Base-by-base conservation (phyloP, 2,888 invertebrate genomes). In the Drosophila ezoana region DNA sequence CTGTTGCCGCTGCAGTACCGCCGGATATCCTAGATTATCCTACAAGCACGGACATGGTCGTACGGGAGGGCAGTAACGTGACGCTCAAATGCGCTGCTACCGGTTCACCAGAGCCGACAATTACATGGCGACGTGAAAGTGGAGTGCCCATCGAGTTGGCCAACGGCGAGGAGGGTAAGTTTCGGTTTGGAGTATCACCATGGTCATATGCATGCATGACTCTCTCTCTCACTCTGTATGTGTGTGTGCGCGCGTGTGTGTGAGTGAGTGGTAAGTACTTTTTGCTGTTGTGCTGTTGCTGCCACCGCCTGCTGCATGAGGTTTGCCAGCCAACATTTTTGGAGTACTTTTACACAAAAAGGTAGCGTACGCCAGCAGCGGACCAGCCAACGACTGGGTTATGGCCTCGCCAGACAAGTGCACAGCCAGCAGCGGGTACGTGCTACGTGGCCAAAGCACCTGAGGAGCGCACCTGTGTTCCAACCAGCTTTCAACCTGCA, bases 61-160 rank as follows among this genome's bases (percentile, higher is more conserved):
- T 96, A 53, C 94, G 96, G 83, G 98, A 98, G 93, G 97, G 97
- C 43, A 95, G 96, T 69, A 96, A 97, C 81, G 96, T 98, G 87
- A 96, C 96, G 89, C 93, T 98, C 70, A 95, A 95, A 80, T 98
- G 98, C 92, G 96, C 97, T 57, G 98, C 97, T 56, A 96, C 95
- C 49, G 97, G 98, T 70, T 96, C 96, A 54, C 98, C 98, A 28
- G 94, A 94, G 84, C 98, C 98, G 38, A 95, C 95, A 87, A 97
- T 98, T 92, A 96, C 95, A 79, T 98, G 98, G 98, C 93, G 96
- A 89, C 94, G 97, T 82, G 97, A 97, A 93, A 96, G 95, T 90
- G 95, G 95, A 78, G 95, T 95, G 91, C 93, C 95, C 70, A 96
- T 97, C 90, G 94, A 95, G 56, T 91, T 95, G 71, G 93, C 94